Percentiles rank a stretch among this genome's conserved stretches.
Evolutionary conservation across 2,797 vertebrate species (phyloP).

Genomic region (Falco berigora): DNA sequence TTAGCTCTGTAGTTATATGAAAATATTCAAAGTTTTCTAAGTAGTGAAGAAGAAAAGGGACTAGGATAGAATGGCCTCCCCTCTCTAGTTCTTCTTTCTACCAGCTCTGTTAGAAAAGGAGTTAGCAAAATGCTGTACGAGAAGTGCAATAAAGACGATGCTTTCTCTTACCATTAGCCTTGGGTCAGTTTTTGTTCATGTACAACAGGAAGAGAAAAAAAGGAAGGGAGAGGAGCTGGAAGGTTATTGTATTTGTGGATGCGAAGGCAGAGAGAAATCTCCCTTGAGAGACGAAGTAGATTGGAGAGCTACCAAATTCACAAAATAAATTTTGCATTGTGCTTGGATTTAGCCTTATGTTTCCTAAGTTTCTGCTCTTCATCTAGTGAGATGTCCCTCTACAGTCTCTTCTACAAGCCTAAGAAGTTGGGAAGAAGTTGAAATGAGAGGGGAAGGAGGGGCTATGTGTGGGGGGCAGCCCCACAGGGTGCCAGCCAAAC

Average conservation of each 20-base stretch:
- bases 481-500: background rate
- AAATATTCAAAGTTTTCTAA: constrained; percentile 3
- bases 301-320: background rate
- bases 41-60: background rate
- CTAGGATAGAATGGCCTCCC: background rate
- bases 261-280: background rate
- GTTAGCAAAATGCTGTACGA: background rate
- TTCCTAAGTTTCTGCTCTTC: background rate
- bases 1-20: background rate
- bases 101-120: background rate
- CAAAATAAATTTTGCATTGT: background rate
- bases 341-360: background rate
- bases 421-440: background rate
- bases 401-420: background rate
- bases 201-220: background rate
- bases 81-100: background rate
- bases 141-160: background rate
- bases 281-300: background rate
- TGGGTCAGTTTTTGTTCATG: background rate
- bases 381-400: background rate
- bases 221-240: background rate
- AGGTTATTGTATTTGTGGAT: background rate
- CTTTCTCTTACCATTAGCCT: background rate
- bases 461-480: background rate
- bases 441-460: background rate